Percentiles rank a stretch among this genome's conserved stretches.
Evolutionary conservation across 1,140 invertebrate genomes (phyloP).

Genomic region (Kradibia gibbosae): DNA sequence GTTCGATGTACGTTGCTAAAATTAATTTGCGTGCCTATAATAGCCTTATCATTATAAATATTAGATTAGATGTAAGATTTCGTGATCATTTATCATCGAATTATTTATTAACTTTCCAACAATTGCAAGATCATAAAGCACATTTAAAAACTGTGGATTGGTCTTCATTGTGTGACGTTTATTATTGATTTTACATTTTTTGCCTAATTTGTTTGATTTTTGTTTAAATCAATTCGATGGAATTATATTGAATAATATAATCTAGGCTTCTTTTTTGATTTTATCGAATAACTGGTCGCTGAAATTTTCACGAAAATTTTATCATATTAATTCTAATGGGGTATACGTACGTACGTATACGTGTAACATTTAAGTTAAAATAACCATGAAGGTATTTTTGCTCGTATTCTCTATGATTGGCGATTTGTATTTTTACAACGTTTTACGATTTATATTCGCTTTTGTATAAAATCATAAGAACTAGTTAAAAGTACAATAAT

Average conservation of each 20-base stretch:
- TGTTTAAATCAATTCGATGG: neutral
- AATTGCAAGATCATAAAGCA: no score
- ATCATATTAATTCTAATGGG: no score
- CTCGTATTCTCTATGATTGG: no score
- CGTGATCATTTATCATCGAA: neutral
- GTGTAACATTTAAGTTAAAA: no score
- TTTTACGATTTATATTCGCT: no score
- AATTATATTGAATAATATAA: no score
- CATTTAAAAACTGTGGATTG: neutral
- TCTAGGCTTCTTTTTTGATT: neutral
- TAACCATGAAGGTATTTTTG: no score
- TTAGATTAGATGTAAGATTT: conserved; percentile 9
- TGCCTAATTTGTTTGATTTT: neutral
- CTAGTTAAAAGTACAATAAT: no score
- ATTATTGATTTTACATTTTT: neutral
- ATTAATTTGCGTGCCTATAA: conserved; percentile 5
- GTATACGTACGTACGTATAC: no score
- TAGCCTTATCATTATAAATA: neutral
- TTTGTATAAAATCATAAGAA: no score
- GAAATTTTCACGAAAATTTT: conserved; percentile 21
- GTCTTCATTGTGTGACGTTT: neutral
- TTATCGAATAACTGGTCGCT: neutral
- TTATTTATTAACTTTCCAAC: neutral
- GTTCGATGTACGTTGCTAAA: conserved; percentile 63
- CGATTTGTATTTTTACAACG: no score